Conservation (phyloP, 2,888 invertebrate genomes). For the Heliconius sara region DNA sequence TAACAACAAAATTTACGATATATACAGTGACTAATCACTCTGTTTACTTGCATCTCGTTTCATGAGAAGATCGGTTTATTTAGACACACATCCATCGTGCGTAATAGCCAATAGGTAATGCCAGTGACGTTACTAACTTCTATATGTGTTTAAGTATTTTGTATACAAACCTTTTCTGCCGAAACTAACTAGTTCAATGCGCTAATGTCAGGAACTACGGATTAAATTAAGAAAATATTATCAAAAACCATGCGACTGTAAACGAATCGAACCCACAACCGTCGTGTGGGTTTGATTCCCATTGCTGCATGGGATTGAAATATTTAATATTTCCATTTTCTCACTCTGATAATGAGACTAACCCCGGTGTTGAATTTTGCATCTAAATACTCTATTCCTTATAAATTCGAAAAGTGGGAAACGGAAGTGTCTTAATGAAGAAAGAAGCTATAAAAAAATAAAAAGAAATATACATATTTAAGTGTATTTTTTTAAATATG, state of each 20-base stretch:
- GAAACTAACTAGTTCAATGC: too few species aligned
- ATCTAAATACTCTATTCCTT: background rate
- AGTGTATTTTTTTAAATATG: too few species aligned
- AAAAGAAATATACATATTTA: too few species aligned
- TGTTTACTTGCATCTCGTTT: background rate
- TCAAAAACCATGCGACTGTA: background rate
- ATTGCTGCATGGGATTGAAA: background rate
- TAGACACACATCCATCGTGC: constrained; percentile 17
- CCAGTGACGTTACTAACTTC: background rate
- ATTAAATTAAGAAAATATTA: too few species aligned
- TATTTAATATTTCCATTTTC: background rate
- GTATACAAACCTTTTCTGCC: background rate
- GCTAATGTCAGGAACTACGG: too few species aligned
- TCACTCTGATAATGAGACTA: background rate
- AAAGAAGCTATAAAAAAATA: too few species aligned
- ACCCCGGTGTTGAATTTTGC: too few species aligned
- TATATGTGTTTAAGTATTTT: background rate
- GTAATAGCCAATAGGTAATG: constrained; percentile 4
- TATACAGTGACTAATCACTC: background rate
- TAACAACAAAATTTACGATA: background rate
- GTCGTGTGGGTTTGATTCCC: background rate
- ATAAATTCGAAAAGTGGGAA: background rate
- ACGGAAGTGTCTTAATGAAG: too few species aligned
- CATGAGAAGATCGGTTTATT: constrained; percentile 12
- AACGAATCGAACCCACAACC: too few species aligned